A percentile compares a stretch with the other conserved stretches of the same genome.
phyloP scores from a whole-genome alignment of 2,888 invertebrate species.

The Himalopsyche tibetana region DNA sequence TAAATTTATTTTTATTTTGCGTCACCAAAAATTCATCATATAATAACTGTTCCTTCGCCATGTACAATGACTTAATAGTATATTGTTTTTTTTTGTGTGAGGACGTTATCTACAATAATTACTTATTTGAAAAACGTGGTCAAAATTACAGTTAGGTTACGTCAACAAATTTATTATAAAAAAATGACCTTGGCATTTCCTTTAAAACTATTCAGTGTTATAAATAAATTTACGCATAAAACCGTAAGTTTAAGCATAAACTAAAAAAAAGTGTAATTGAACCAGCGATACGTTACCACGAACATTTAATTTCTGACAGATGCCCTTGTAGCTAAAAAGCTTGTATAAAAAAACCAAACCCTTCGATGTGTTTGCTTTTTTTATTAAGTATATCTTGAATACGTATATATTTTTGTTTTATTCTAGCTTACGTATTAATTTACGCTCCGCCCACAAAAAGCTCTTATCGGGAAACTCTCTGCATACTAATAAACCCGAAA shows the following conservation, averaged over 20 bases:
- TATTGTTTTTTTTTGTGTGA: too few relatives aligned
- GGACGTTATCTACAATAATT: too few relatives aligned
- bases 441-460: slow-evolving; percentile 57
- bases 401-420: slow-evolving; percentile 37
- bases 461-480: slow-evolving; percentile 63
- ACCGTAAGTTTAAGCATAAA: not conserved
- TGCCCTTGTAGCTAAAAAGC: slow-evolving; percentile 27
- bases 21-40: too few relatives aligned
- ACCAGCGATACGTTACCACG: not conserved
- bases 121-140: too few relatives aligned
- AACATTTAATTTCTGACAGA: slow-evolving; percentile 28
- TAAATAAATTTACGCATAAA: not conserved
- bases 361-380: slow-evolving; percentile 6
- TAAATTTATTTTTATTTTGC: too few relatives aligned
- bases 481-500: slow-evolving; percentile 61
- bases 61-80: too few relatives aligned
- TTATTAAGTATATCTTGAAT: slow-evolving; percentile 22
- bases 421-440: slow-evolving; percentile 51
- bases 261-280: not conserved
- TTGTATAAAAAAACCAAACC: not conserved
- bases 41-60: too few relatives aligned
- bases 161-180: not conserved
- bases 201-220: not conserved
- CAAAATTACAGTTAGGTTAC: too few relatives aligned
- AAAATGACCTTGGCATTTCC: slow-evolving; percentile 23